Evolutionary conservation across 2,113 vertebrate genomes (phyloP).

Genomic region (Grallaria varia): DNA sequence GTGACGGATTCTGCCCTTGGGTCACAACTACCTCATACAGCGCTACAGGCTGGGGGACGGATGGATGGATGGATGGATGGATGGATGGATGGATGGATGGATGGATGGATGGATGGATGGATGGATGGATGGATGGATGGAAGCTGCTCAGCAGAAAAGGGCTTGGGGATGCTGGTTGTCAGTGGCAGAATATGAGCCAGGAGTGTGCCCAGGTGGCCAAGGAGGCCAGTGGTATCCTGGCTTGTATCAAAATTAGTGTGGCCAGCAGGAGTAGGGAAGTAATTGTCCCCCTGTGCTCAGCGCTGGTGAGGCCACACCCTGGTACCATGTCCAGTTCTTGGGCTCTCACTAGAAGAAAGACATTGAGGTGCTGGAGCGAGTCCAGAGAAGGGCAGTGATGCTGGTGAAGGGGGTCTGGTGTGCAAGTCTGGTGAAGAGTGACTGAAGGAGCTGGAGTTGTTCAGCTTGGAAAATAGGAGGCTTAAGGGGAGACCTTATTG

Average conservation of each 20-base stretch:
- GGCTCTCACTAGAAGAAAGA: not conserved
- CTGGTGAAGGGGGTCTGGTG: not conserved
- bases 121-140: not conserved
- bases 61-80: not conserved
- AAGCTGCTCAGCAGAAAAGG: not conserved
- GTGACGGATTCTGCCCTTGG: not conserved
- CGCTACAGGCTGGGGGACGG: not conserved
- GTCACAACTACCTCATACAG: not conserved
- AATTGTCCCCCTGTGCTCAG: not conserved
- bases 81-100: not conserved
- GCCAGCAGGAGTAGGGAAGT: not conserved
- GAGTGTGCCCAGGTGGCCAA: not conserved
- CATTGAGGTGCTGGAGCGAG: not conserved
- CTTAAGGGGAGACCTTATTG: too few relatives aligned
- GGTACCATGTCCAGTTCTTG: not conserved
- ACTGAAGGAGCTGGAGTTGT: not conserved
- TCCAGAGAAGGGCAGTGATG: not conserved
- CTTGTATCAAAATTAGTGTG: not conserved
- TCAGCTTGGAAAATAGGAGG: not conserved
- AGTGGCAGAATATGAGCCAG: not conserved
- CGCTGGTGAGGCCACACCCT: not conserved
- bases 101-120: not conserved
- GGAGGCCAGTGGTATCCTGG: not conserved
- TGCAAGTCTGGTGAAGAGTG: not conserved
- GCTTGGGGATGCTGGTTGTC: not conserved